Base-by-base conservation (phyloP, 2,113 vertebrate genomes). In the human region DNA sequence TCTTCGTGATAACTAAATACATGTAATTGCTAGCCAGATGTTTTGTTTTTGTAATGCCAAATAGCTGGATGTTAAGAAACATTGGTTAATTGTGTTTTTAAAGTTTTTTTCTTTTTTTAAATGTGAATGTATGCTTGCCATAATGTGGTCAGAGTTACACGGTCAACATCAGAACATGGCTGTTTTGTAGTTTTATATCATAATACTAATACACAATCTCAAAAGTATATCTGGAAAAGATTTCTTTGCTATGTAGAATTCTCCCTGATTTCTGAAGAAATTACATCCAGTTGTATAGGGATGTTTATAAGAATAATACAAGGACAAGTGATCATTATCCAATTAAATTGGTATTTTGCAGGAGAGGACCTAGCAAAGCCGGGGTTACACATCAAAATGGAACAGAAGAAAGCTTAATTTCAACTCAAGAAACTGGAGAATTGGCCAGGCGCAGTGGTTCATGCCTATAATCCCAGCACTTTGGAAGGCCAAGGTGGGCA, bases 1-100 rank as follows among this genome's bases (percentile, higher is more conserved):
- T 43, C 30, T 48, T 35, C 22, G 50, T 70, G 82, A 82, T 73
- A 91, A 92, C 83, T 88, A 89, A 93, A 94, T 96, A 55, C 61
- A 92, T 80, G 86, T 87, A 48, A 78, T 91, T 93, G 66, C 61
- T 94, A 38, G 30, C 50, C 85, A 96, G 78, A 79, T 94, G 30
- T 94, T 95, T 96, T 96, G 78, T 72, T 93, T 82, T 59, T 70
- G 4, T 91, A 86, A 92, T 91, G 59, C 68, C 93, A 94, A 97
- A 94, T 79, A 97, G 75, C 89, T 97, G 92, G 81, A 89, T 89
- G 23, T 91, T 95, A 93, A 93, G 72, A 95, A 86, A 68, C 43
- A 79, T 64, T 96, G 79, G 85, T 75, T 73, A 73, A 61, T 68
- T 40, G 66, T 35, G 5, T 70, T 96, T 96, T 96, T 80, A 70